A percentile compares a stretch with the other conserved stretches of the same genome.
Conservation (phyloP, 2,888 invertebrate species). For the Lymantria monacha region DNA sequence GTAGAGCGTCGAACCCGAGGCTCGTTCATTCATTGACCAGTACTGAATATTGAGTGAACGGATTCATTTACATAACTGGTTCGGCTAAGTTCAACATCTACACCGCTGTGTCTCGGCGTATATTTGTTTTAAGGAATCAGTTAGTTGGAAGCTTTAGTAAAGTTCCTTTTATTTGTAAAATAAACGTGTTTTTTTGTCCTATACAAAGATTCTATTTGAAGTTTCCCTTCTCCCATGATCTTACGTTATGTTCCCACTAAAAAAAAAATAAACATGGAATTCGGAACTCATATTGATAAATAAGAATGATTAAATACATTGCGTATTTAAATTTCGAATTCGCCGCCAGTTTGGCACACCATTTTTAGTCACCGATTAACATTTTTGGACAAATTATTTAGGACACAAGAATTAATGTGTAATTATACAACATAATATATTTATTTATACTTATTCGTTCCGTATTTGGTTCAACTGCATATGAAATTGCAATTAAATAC, state of each 20-base stretch:
- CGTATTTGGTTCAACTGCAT: background rate
- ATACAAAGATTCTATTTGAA: too few relatives aligned
- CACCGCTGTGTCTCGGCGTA: background rate
- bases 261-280: background rate
- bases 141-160: background rate
- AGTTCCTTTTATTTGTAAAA: background rate
- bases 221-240: too few relatives aligned
- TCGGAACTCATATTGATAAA: background rate
- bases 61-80: constrained; percentile 35
- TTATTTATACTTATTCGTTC: background rate
- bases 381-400: background rate
- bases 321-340: background rate
- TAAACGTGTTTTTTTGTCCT: background rate
- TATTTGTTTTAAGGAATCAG: constrained; percentile 3
- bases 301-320: too few relatives aligned
- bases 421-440: constrained; percentile 2
- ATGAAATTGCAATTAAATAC: background rate
- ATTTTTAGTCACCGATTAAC: background rate
- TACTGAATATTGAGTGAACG: constrained; percentile 36
- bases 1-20: constrained; percentile 26
- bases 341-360: background rate
- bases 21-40: constrained; percentile 26
- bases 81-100: constrained; percentile 10
- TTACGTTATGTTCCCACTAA: too few relatives aligned
- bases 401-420: constrained; percentile 4